Percentiles rank a stretch among this genome's conserved stretches.
Evolutionary conservation across 2,888 invertebrate species (phyloP).

Genomic region (Cosmopolites sordidus): DNA sequence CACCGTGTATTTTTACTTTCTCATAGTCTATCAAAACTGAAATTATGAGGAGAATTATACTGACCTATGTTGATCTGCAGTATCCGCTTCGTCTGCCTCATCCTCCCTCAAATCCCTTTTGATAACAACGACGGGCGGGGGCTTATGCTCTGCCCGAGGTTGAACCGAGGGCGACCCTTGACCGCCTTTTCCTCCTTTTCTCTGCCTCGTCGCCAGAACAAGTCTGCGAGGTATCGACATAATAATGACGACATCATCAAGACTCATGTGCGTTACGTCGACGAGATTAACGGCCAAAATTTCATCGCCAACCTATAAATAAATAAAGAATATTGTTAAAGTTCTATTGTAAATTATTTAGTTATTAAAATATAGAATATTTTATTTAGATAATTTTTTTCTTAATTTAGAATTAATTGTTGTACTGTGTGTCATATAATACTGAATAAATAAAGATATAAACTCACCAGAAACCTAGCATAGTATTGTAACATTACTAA

Average conservation of each 20-base stretch:
- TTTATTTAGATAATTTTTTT: too few species aligned
- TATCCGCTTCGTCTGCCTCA: conserved; percentile 63
- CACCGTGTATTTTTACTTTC: too few species aligned
- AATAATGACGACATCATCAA: conserved; percentile 98
- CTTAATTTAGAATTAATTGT: too few species aligned
- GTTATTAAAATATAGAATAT: too few species aligned
- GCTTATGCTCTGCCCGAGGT: conserved; percentile 73
- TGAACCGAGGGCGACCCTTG: conserved; percentile 56
- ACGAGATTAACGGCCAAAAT: conserved; percentile 97
- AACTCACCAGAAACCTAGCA: too few species aligned
- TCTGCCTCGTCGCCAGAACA: conserved; percentile 86
- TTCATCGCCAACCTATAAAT: conserved; percentile 85
- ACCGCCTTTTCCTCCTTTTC: conserved; percentile 59
- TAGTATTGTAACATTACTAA: too few species aligned
- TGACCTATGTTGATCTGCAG: conserved; percentile 47
- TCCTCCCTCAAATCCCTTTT: conserved; percentile 84
- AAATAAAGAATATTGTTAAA: not conserved
- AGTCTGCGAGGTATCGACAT: conserved; percentile 98
- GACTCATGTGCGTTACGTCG: conserved; percentile 94
- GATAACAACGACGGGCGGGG: conserved; percentile 88
- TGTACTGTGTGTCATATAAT: too few species aligned
- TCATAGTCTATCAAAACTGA: too few species aligned
- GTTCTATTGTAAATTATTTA: not conserved
- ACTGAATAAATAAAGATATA: not conserved
- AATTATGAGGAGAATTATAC: too few species aligned